Evolutionary conservation across 2,797 vertebrate genomes (phyloP), one percentile per base, ranked within the genome.

Genomic region (Morelia viridis): DNA sequence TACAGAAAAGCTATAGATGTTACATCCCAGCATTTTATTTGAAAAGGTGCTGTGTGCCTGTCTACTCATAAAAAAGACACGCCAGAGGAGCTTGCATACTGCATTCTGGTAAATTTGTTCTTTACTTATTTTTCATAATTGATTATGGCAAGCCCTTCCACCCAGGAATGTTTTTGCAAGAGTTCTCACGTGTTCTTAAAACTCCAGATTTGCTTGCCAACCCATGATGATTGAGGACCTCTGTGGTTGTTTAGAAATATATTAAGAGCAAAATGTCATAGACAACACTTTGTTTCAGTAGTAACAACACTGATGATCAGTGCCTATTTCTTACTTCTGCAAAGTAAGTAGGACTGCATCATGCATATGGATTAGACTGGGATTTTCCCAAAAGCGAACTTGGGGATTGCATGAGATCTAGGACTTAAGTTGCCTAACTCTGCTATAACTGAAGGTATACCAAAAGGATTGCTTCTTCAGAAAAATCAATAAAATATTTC

Each of bases 401-500:
- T 41, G 11, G 19, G 35, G 71, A 80, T 46, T 80, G 35, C 9
- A 1, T 24, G 35, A 80, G 22, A 41, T 80, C 71, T 35, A 80
- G 71, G 35, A 80, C 2, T 46, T 80, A 80, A 1, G 35, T 80
- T 46, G 71, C 35, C 71, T 46, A 41, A 46, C 41, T 80, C 71
- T 41, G 71, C 71, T 76, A 17, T 41, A 24, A 41, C 71, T 80
- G 71, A 57, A 56, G 19, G 31, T 2, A 5, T 53, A 68, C 50
- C n/a, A 24, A 53, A 88, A 50, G 13, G 24, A 64, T 46, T 88
- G 58, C 13, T 50, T 88, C 61, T 46, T 88, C 41, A 17, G 11
- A 88, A 88, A 88, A 88, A 64, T 50, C 24, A 88, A 88, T 62
- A 88, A 64, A 50, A n/a, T 88, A 50, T 71, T 71, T 31, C 22